A percentile compares a stretch with the other conserved stretches of the same genome.
phyloP scores from a whole-genome alignment of 1,140 invertebrate species.

The Euura lappo region DNA sequence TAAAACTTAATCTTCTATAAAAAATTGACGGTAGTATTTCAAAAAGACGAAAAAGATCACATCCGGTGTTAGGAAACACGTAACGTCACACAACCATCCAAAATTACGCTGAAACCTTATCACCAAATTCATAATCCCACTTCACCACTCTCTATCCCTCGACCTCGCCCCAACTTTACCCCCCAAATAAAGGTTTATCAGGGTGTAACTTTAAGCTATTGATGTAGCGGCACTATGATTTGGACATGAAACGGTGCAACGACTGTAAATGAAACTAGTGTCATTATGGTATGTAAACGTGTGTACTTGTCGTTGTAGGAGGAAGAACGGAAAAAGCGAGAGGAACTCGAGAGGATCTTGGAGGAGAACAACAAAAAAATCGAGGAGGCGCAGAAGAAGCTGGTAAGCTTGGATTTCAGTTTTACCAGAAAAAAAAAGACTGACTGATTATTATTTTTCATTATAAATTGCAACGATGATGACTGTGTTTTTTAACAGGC shows the following conservation, averaged over 20 bases:
- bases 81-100: not conserved
- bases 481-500: conserved; percentile 71
- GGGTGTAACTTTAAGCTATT: conserved; percentile 51
- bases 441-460: not conserved
- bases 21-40: too few species aligned
- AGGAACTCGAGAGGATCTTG: conserved; percentile 95
- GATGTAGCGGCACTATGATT: conserved; percentile 48
- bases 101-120: conserved; percentile 23
- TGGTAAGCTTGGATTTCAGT: conserved; percentile 69
- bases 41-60: not conserved
- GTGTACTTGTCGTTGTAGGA: conserved; percentile 73
- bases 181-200: conserved; percentile 44
- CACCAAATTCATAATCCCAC: conserved; percentile 39
- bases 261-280: conserved; percentile 45
- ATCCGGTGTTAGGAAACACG: not conserved
- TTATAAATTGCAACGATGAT: not conserved
- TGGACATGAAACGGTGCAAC: conserved; percentile 24
- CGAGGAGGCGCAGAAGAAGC: conserved; percentile 94
- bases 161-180: too few species aligned
- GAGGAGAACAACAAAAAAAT: conserved; percentile 98
- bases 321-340: conserved; percentile 92
- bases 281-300: conserved; percentile 53
- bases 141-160: not conserved
- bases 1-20: too few species aligned
- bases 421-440: conserved; percentile 27